Base-by-base conservation (phyloP, 2,888 invertebrate species). In the Uropetala carovei region DNA sequence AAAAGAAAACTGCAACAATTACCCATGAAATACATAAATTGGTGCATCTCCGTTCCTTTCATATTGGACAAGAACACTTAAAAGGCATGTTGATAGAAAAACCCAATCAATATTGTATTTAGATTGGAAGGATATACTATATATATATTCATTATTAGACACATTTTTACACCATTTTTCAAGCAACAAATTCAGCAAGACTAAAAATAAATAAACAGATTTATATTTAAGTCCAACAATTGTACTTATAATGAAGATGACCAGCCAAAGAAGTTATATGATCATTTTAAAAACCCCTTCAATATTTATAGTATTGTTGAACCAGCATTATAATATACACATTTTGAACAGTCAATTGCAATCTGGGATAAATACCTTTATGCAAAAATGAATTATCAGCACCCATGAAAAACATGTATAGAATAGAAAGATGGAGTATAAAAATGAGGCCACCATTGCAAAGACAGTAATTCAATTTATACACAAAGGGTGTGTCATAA, bases 351-450 rank as follows among this genome's bases (percentile, higher is more conserved):
- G 16, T 57, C 56, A 57, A 14, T 56, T 16, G 43, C 18, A 16
- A 83, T 18, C 16, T 43, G 56, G n/a, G 43, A 43, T n/a, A 16
- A 83, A 57, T n/a, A 56, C 56, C 43, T 30, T 43, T 43, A 30
- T 43, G 18, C 8, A 43, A 83, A 83, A 83, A 83, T 83, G 83
- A 83, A 83, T 30, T n/a, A 83, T 57, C 56, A 56, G 83, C 43
- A 57, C 56, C 83, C 56, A 43, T n/a, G 18, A 57, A 83, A 83
- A 64, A 64, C 64, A 83, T 18, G 18, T 83, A 14, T 83, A 56
- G n/a, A 83, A 83, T 83, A 83, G 56, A 57, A 57, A 83, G 43
- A 30, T 18, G 83, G 83, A 43, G 83, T 83, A 83, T 83, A 83
- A 83, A 83, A 83, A 83, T 83, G 43, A 56, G 83, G 83, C 83